Percentiles rank a stretch among this genome's conserved stretches.
These are phyloP conservation scores for Hemitrygon akajei DNA, from an alignment of 2,797 vertebrate species.

Conservation along the genomic window DNA sequence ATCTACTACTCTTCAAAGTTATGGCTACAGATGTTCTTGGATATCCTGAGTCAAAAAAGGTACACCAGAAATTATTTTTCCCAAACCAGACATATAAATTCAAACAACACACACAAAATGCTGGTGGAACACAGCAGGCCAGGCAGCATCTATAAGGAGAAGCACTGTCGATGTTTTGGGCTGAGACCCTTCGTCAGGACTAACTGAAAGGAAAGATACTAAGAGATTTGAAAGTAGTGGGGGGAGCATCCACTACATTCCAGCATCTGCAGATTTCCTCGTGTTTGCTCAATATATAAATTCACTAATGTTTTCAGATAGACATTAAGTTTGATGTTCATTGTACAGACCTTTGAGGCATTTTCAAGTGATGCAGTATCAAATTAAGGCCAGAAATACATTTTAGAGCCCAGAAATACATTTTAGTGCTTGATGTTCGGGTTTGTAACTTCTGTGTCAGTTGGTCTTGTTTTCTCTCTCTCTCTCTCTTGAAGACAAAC, in stretches of 20 bases:
- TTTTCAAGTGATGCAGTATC: neutral
- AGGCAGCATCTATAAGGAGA: too few species aligned
- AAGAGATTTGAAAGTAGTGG: too few species aligned
- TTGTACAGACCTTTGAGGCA: neutral
- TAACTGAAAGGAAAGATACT: too few species aligned
- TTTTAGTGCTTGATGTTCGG: neutral
- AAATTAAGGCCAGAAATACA: neutral
- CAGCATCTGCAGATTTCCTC: too few species aligned
- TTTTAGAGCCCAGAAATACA: neutral
- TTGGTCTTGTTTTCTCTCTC: neutral
- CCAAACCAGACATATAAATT: too few species aligned
- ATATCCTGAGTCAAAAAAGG: neutral
- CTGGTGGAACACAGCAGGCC: too few species aligned
- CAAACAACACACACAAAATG: too few species aligned
- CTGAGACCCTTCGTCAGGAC: too few species aligned
- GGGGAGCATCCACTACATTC: too few species aligned
- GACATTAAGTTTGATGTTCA: neutral
- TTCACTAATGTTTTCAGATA: neutral
- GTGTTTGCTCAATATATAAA: too few species aligned
- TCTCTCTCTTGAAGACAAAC: neutral
- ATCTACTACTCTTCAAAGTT: neutral
- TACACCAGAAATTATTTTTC: neutral
- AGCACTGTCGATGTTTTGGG: too few species aligned
- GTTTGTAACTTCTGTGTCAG: neutral
- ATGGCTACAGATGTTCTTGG: neutral